These are phyloP conservation scores for Pachypeltis micranthus DNA, from an alignment of 1,140 invertebrate species.

Conservation along the genomic window DNA sequence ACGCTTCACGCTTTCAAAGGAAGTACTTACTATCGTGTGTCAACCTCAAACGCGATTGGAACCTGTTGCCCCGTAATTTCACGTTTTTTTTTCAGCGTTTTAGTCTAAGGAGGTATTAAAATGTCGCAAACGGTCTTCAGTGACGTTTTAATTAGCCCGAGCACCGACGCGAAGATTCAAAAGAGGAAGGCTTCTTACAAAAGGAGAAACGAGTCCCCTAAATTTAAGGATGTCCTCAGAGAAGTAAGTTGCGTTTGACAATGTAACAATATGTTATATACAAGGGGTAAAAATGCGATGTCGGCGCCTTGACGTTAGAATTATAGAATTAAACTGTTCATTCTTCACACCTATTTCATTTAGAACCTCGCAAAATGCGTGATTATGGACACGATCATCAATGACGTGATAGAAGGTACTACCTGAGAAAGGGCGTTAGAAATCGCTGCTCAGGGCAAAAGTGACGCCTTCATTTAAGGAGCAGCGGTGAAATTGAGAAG, in stretches of 20 bases:
- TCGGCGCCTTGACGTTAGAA: neutral
- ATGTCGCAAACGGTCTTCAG: too few relatives aligned
- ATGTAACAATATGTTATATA: constrained; percentile 12
- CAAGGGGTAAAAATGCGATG: constrained; percentile 9
- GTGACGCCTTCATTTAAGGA: too few relatives aligned
- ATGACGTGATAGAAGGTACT: neutral
- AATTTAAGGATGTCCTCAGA: constrained; percentile 34
- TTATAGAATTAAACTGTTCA: neutral
- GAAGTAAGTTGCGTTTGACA: constrained; percentile 31
- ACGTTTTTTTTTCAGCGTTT: too few relatives aligned
- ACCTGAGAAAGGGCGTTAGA: neutral
- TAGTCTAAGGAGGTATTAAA: too few relatives aligned
- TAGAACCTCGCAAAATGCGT: neutral
- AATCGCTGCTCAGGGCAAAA: too few relatives aligned
- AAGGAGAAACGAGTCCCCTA: constrained; percentile 35
- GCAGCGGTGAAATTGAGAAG: too few relatives aligned
- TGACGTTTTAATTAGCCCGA: constrained; percentile 26
- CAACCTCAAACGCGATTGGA: too few relatives aligned
- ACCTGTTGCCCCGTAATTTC: too few relatives aligned
- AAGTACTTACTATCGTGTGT: too few relatives aligned
- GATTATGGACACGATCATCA: neutral
- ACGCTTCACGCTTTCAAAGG: too few relatives aligned
- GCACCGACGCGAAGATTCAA: constrained; percentile 28
- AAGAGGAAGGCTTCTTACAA: constrained; percentile 30
- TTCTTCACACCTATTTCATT: neutral